Evolutionary conservation across 2,888 invertebrate species (phyloP), one percentile per base, ranked within the genome.

Genomic region (Ochropleura plecta): DNA sequence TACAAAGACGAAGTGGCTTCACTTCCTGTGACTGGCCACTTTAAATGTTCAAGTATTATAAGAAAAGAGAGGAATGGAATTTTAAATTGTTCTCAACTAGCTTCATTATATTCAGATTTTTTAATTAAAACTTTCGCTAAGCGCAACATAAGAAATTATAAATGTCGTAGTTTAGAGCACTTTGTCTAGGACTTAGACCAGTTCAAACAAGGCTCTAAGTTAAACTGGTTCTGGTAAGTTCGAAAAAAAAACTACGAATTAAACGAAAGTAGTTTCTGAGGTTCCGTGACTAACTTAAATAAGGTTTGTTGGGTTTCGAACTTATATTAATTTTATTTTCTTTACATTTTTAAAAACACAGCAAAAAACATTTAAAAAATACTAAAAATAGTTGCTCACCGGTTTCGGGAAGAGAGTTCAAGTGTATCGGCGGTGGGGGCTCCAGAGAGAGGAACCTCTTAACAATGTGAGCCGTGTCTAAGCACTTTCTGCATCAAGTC

Each of bases 71-170:
- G 46, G 70, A 76, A 79, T 82, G 44, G 78, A 79, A 83, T 85
- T 78, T 85, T 53, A 69, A 83, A 73, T 69, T 78, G 70, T 76
- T 77, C 57, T 16, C n/a, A 70, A 72, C 67, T 68, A 70, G 71
- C 55, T 53, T 40, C 68, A 10, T 42, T 60, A 59, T 77, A 79
- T 83, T 79, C 62, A 53, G 73, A 77, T 83, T 82, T 79, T 81
- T 82, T 75, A 82, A 85, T 85, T 85, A 79, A 79, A 84, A 85
- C 76, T 85, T 82, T 53, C 20, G 62, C 48, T 67, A 46, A 59
- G 79, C 53, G 66, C 71, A 64, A 72, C 64, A 78, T 78, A 62
- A 68, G 48, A 40, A 72, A 42, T 78, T 78, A 78, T 62, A 10
- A 60, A 57, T 49, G 49, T 55, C 51, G 46, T 53, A 60, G 59